Percentiles rank a stretch among this genome's conserved stretches.
phyloP scores from a whole-genome alignment of 1,140 invertebrate species.

The Charaxes varanes region DNA sequence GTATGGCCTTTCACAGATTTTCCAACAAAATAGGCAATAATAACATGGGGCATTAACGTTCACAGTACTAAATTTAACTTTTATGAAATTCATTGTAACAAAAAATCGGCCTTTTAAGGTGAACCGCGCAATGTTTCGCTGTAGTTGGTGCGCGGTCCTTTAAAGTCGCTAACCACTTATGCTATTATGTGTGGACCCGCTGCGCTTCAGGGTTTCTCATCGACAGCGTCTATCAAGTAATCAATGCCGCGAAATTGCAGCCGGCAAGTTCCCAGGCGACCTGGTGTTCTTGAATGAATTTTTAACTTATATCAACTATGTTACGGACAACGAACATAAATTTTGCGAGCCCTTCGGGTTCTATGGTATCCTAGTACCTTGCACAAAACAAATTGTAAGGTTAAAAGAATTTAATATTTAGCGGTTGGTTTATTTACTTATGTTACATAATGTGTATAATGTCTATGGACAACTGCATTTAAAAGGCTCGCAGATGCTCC shows the following conservation, averaged over 20 bases:
- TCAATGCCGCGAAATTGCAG: conserved; percentile 40
- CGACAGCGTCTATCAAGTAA: conserved; percentile 28
- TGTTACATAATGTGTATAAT: too few species aligned
- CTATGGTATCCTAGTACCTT: background rate
- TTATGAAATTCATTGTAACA: conserved; percentile 43
- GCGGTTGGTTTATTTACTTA: too few species aligned
- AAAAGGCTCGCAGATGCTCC: too few species aligned
- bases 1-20: too few species aligned
- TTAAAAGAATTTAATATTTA: too few species aligned
- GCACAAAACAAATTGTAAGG: too few species aligned
- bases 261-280: conserved; percentile 29
- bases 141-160: conserved; percentile 45
- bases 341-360: conserved; percentile 24
- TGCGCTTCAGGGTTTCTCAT: conserved; percentile 53
- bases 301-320: conserved; percentile 25
- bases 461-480: too few species aligned
- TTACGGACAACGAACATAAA: too few species aligned
- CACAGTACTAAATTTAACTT: conserved; percentile 42
- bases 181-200: conserved; percentile 47
- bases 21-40: too few species aligned
- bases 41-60: conserved; percentile 29
- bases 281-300: conserved; percentile 29
- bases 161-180: conserved; percentile 60
- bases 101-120: conserved; percentile 54
- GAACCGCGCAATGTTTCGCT: conserved; percentile 37